A percentile compares a stretch with the other conserved stretches of the same genome.
These are phyloP conservation scores for Hapalemur alaotrensis DNA, from an alignment of 2,797 vertebrate species.

Conservation along the genomic window DNA sequence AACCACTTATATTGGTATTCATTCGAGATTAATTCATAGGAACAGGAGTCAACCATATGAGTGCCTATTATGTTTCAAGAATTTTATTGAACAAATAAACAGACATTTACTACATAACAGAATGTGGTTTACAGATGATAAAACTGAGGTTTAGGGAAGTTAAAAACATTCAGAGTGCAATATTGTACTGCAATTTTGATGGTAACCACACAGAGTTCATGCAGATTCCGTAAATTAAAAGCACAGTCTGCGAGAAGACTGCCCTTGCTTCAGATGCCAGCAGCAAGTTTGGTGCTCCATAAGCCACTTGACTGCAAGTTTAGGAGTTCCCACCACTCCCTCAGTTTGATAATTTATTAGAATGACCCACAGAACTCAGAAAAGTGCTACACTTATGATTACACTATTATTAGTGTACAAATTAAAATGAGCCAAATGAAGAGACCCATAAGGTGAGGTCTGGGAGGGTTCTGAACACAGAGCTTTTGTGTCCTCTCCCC, in stretches of 20 bases:
- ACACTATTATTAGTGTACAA: not conserved
- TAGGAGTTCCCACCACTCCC: not conserved
- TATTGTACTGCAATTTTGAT: not conserved
- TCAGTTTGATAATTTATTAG: not conserved
- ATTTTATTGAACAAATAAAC: not conserved
- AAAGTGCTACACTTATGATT: not conserved
- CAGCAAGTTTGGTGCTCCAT: not conserved
- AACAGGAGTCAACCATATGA: not conserved
- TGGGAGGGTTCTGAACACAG: not conserved
- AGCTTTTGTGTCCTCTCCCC: not conserved
- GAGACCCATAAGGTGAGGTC: not conserved
- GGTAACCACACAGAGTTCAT: not conserved
- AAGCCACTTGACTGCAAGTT: not conserved
- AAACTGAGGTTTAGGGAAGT: not conserved
- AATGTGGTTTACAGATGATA: not conserved
- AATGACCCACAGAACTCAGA: not conserved
- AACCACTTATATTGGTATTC: not conserved
- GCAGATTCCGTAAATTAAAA: not conserved
- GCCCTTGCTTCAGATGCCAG: not conserved
- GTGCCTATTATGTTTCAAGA: not conserved
- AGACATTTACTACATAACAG: not conserved
- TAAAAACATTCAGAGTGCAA: not conserved
- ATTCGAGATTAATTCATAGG: not conserved
- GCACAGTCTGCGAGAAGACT: not conserved
- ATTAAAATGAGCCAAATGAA: not conserved